phyloP scores from a whole-genome alignment of 2,113 vertebrate genomes.

The Oceanites oceanicus region DNA sequence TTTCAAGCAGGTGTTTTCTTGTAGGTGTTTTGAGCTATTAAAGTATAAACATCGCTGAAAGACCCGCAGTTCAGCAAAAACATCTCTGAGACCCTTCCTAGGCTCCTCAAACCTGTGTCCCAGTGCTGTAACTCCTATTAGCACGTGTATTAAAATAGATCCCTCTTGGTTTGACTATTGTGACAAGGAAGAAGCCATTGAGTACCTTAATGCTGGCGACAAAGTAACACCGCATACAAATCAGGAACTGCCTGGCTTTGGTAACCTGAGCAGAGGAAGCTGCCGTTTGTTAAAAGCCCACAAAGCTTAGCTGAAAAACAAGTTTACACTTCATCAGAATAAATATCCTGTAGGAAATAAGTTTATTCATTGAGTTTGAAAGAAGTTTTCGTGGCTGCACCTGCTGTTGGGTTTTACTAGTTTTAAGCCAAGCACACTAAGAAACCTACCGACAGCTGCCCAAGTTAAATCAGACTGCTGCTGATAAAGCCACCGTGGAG shows the following conservation, averaged over 20 bases:
- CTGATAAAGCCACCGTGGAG: fast-evolving
- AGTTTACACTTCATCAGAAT: slow-evolving; percentile 12
- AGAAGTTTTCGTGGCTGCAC: not conserved
- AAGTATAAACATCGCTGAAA: not conserved
- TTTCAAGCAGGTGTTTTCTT: not conserved
- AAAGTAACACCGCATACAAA: not conserved
- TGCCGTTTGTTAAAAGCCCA: not conserved
- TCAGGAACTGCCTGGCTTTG: not conserved
- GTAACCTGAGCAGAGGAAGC: not conserved
- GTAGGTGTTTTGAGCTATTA: not conserved
- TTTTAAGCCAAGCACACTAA: not conserved
- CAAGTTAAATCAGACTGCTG: not conserved
- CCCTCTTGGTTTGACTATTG: not conserved
- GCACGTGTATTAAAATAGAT: not conserved
- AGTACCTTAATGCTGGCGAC: not conserved
- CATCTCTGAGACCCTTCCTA: not conserved
- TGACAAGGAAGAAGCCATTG: not conserved
- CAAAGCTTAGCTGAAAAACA: slow-evolving; percentile 17
- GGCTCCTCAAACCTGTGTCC: not conserved
- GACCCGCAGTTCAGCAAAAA: not conserved
- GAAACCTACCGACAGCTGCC: not conserved
- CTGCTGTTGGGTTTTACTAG: not conserved
- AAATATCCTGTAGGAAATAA: slow-evolving; percentile 43
- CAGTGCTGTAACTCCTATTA: not conserved
- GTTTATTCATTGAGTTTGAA: not conserved